Percentiles rank a stretch among this genome's conserved stretches.
These are phyloP conservation scores for Watsonalla binaria DNA, from an alignment of 2,888 invertebrate species.

Conservation along the genomic window DNA sequence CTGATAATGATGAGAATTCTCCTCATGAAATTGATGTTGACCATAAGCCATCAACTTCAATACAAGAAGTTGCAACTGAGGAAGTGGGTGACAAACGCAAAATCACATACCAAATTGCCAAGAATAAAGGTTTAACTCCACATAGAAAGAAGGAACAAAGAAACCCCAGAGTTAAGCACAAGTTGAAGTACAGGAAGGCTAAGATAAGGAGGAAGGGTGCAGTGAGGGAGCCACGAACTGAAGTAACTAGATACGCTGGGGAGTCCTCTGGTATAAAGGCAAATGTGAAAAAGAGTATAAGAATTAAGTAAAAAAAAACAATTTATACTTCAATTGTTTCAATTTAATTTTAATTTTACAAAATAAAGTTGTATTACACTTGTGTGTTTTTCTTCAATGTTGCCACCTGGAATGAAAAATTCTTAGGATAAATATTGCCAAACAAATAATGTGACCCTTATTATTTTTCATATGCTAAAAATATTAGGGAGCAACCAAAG, in stretches of 20 bases:
- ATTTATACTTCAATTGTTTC: constrained; percentile 33
- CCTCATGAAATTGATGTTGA: constrained; percentile 46
- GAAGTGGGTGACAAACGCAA: constrained; percentile 82
- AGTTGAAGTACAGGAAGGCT: constrained; percentile 94
- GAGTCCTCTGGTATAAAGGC: constrained; percentile 97
- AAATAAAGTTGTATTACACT: constrained; percentile 40
- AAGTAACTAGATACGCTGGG: constrained; percentile 90
- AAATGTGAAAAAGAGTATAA: constrained; percentile 92
- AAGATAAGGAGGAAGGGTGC: constrained; percentile 95
- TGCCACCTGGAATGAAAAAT: constrained; percentile 67
- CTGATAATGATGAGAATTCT: constrained; percentile 55
- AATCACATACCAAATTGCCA: constrained; percentile 95
- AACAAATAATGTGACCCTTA: too few relatives aligned
- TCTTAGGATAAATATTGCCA: not conserved
- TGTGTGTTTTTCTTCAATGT: constrained; percentile 40
- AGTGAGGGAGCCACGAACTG: constrained; percentile 89
- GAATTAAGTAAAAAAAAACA: constrained; percentile 81
- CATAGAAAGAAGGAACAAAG: constrained; percentile 93
- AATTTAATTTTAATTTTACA: constrained; percentile 26
- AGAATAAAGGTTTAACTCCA: constrained; percentile 96
- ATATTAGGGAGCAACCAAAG: too few relatives aligned
- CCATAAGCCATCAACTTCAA: constrained; percentile 53
- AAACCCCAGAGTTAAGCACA: constrained; percentile 97
- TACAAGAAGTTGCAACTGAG: constrained; percentile 39
- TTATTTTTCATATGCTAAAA: too few relatives aligned